phyloP scores from a whole-genome alignment of 2,888 invertebrate genomes.

The Germaria angustata region DNA sequence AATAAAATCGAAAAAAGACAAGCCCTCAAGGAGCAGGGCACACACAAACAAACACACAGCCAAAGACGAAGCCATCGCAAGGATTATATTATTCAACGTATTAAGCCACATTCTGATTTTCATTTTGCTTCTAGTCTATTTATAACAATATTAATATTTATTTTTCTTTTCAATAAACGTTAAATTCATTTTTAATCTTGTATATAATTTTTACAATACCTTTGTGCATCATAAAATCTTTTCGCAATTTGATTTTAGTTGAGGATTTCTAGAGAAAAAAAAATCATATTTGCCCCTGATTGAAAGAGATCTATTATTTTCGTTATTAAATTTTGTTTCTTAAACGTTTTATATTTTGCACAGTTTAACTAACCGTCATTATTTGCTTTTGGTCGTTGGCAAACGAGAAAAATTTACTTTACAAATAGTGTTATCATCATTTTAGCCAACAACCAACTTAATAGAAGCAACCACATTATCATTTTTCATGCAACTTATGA shows the following conservation, averaged over 20 bases:
- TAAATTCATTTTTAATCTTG: slow-evolving; percentile 57
- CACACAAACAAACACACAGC: not conserved
- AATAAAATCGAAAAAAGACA: slow-evolving; percentile 23
- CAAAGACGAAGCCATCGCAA: slow-evolving; percentile 50
- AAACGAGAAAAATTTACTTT: not conserved
- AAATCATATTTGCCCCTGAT: not conserved
- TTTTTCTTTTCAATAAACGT: slow-evolving; percentile 45
- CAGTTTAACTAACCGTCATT: not conserved
- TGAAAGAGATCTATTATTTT: slow-evolving; percentile 30
- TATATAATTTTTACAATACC: slow-evolving; percentile 76
- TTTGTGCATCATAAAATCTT: slow-evolving; percentile 79
- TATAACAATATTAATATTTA: slow-evolving; percentile 68
- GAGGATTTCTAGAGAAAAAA: not conserved
- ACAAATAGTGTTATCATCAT: slow-evolving; percentile 54
- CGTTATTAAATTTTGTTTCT: slow-evolving; percentile 16
- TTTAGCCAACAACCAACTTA: slow-evolving; percentile 39
- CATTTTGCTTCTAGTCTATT: slow-evolving; percentile 34
- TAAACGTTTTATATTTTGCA: not conserved
- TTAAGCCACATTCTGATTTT: slow-evolving; percentile 57
- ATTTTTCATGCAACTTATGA: slow-evolving; percentile 56
- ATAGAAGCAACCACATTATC: slow-evolving; percentile 25
- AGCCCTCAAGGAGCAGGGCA: slow-evolving; percentile 35
- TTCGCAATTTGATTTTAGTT: slow-evolving; percentile 61
- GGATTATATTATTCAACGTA: slow-evolving; percentile 72
- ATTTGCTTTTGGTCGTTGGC: not conserved